Conservation (phyloP, 1,140 invertebrate genomes). For the Augochlora pura region DNA sequence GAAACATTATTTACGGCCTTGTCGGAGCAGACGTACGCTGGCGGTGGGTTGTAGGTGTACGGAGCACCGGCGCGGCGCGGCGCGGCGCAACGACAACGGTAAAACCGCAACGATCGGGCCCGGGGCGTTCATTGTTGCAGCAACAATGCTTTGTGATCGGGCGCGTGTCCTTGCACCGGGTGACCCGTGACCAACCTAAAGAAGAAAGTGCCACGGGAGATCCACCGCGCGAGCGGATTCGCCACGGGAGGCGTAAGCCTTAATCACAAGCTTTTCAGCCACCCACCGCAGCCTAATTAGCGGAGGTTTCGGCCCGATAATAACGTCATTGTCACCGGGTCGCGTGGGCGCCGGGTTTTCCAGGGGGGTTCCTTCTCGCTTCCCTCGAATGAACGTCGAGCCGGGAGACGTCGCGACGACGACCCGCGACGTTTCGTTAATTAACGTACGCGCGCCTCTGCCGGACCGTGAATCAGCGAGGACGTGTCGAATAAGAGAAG, state of each 20-base stretch:
- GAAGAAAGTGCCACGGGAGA: not conserved
- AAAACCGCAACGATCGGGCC: slow-evolving; percentile 34
- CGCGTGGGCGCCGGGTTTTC: too few species aligned
- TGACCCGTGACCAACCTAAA: not conserved
- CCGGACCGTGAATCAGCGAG: slow-evolving; percentile 8
- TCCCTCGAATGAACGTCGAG: too few species aligned
- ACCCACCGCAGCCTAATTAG: slow-evolving; percentile 46
- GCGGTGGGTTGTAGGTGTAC: slow-evolving; percentile 38
- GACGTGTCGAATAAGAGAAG: slow-evolving; percentile 8
- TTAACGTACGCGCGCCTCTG: not conserved
- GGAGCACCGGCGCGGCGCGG: slow-evolving; percentile 13
- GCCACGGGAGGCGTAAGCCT: slow-evolving; percentile 27
- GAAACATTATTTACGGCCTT: slow-evolving; percentile 63
- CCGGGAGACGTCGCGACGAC: too few species aligned
- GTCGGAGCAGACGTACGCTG: slow-evolving; percentile 48
- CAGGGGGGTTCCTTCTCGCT: too few species aligned
- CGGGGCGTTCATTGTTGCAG: slow-evolving; percentile 58
- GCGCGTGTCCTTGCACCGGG: slow-evolving; percentile 42
- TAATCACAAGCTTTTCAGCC: slow-evolving; percentile 48
- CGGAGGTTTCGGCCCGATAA: too few species aligned
- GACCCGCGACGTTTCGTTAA: slow-evolving; percentile 5
- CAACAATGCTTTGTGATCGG: slow-evolving; percentile 44
- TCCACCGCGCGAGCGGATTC: not conserved
- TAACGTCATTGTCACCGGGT: too few species aligned
- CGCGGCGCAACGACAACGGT: slow-evolving; percentile 14